These are phyloP conservation scores for Onthophagus taurus DNA, from an alignment of 1,140 invertebrate genomes.

Conservation along the genomic window DNA sequence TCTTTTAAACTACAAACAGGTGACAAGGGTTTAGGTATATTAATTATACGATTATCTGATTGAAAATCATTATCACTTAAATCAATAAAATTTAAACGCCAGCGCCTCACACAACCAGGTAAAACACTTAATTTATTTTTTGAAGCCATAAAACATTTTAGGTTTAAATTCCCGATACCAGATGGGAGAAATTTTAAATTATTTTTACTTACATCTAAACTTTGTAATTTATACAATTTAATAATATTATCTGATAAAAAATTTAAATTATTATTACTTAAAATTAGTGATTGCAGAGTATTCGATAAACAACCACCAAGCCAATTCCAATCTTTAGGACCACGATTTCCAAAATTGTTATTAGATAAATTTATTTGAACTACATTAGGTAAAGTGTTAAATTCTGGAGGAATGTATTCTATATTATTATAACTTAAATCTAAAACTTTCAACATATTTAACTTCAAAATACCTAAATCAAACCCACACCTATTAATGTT, in stretches of 20 bases:
- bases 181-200: conserved; percentile 42
- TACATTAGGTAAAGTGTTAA: conserved; percentile 57
- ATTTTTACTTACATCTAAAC: conserved; percentile 47
- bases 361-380: conserved; percentile 58
- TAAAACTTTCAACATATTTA: conserved; percentile 55
- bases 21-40: conserved; percentile 16
- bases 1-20: conserved; percentile 26
- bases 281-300: conserved; percentile 44
- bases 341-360: conserved; percentile 54
- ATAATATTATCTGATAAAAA: conserved; percentile 50
- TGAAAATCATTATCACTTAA: conserved; percentile 45
- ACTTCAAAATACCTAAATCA: conserved; percentile 53
- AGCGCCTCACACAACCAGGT: conserved; percentile 48
- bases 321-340: conserved; percentile 52
- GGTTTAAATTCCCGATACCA: conserved; percentile 30
- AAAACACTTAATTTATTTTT: conserved; percentile 48
- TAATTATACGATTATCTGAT: conserved; percentile 16
- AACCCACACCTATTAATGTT: conserved; percentile 52
- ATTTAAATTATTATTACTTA: conserved; percentile 51
- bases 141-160: conserved; percentile 31
- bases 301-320: conserved; percentile 41
- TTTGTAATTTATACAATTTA: conserved; percentile 46
- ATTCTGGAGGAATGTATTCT: conserved; percentile 57
- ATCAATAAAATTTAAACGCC: conserved; percentile 44
- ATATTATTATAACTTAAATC: conserved; percentile 72